Base-by-base conservation (phyloP, 1,140 invertebrate species). In the Aphaenogaster ashmeadi region DNA sequence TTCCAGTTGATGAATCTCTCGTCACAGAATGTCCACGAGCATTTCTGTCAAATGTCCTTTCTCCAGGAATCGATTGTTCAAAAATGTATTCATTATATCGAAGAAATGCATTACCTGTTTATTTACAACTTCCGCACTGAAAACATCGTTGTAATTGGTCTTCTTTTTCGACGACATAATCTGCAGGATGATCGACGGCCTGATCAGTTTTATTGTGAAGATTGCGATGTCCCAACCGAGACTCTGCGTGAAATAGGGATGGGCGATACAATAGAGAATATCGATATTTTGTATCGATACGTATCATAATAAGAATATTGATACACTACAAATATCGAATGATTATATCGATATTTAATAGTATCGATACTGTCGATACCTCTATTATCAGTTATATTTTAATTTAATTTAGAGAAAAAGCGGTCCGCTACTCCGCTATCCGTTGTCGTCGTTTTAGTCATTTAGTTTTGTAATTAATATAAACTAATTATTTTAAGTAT, bases 211-310 rank as follows among this genome's bases (percentile, higher is more conserved):
- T 69, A 97, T 96, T 0, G 96, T 94, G 1, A 94, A 92, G n/a
- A 95, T 91, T 0, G 96, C 94, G n/a, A 97, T 95, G 72, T 97
- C 96, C 66, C 96, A 94, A 3, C 97, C 97, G 9, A 97, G 88
- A 0, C 94, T 94, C 81, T 95, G 95, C 27, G 95, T 96, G 91
- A 41, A 41, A 6, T 41, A 41, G 41, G 7, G 41, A 41, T 41
- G 3, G 2, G 41, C 41, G 41, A 41, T 41, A 41, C 41, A 41
- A 1, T 41, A 41, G 41, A 41, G 1, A 41, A 41, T 41, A 41
- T 41, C 41, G 41, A 41, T 41, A 41, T 7, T 41, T 41, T 5
- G 3, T 41, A 7, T 41, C 1, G 0, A 41, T 41, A 41, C 21
- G 21, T 21, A 21, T 21, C 21, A 0, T 21, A 21, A 21, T 21